Evolutionary conservation across 2,888 invertebrate genomes (phyloP), one percentile per base, ranked within the genome.

Genomic region (Elysia crispata): DNA sequence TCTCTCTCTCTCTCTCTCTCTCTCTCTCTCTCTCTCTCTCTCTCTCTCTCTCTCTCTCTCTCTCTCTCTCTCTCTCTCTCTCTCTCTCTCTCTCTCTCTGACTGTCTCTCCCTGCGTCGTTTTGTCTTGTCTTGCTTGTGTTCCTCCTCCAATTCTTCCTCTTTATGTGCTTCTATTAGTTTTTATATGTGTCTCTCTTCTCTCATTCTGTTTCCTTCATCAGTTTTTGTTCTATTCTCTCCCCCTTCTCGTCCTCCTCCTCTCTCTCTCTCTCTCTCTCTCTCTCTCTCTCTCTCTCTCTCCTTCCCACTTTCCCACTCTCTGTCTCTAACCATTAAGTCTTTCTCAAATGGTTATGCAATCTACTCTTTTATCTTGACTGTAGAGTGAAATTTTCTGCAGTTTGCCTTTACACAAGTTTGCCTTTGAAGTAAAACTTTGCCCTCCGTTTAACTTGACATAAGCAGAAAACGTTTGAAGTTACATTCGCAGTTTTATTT

Each of bases 261-360:
- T 75, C 60, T 75, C 33, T 75, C 60, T 75, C 62, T 75, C 60
- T 57, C 31, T 75, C 75, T 75, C 62, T 60, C 60, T 75, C 62
- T 75, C 31, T 60, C 31, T 60, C 75, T 75, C 62, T 57, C 62
- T 60, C 75, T 60, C 60, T 62, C 33, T 75, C 30, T 75, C 33
- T 75, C 60, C 20, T 23, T 73, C 23, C 23, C 28, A 18, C 25
- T 73, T 33, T 70, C 30, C 33, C 70, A 31, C 33, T 70, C 28
- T 70, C 33, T 70, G 33, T 31, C 20, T 70, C 70, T 70, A 1
- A 11, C 70, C 33, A 3, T 31, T 20, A 13, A 6, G 5, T 41
- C 41, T 41, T 11, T 41, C 41, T 41, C 41, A 6, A 3, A 6
- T 41, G 41, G 5, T 41, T 41, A 11, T 41, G n/a, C n/a, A n/a